These are phyloP conservation scores for Natrix natrix DNA, from an alignment of 2,797 vertebrate genomes.

Conservation along the genomic window DNA sequence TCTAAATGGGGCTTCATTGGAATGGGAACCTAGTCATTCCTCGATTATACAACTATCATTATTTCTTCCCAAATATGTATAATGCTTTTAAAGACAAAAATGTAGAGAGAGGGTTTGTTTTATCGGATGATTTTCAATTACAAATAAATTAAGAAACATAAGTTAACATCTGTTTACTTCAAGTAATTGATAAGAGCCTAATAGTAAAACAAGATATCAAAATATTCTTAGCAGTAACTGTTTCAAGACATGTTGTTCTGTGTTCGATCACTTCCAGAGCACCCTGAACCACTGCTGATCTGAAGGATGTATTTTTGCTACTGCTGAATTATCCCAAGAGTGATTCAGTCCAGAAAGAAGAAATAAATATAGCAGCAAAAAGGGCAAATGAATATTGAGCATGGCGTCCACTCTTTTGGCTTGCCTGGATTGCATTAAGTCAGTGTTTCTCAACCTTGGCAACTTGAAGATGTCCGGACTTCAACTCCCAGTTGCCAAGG, in stretches of 20 bases:
- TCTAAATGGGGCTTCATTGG: not conserved
- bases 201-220: not conserved
- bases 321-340: not conserved
- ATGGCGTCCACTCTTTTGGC: not conserved
- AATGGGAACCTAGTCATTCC: not conserved
- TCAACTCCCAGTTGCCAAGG: too few species aligned
- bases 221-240: not conserved
- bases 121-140: not conserved
- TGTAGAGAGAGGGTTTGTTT: not conserved
- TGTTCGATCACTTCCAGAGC: not conserved
- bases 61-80: not conserved
- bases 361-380: not conserved
- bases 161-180: not conserved
- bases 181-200: not conserved
- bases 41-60: not conserved
- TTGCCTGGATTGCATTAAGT: not conserved
- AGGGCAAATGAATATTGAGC: not conserved
- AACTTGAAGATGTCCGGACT: too few species aligned
- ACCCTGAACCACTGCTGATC: not conserved
- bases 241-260: not conserved
- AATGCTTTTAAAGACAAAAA: not conserved
- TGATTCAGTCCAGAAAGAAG: not conserved
- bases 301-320: not conserved
- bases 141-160: not conserved
- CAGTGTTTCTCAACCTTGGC: too few species aligned